These are phyloP conservation scores for Apis dorsata DNA, from an alignment of 1,140 invertebrate genomes.

Conservation along the genomic window DNA sequence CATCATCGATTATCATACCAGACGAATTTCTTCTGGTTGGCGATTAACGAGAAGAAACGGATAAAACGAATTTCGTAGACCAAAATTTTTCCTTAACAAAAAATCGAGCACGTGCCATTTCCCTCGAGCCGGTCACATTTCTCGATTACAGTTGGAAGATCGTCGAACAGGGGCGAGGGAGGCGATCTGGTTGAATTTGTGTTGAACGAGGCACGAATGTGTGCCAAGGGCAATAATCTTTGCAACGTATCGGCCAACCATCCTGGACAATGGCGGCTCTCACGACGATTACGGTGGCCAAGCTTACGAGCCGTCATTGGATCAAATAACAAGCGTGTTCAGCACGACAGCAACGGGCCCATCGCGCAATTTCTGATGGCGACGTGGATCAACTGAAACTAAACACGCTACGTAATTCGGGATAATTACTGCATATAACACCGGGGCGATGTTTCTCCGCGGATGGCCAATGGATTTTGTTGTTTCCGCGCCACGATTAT, in stretches of 20 bases:
- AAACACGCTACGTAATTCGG: neutral
- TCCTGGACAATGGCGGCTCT: conserved; percentile 29
- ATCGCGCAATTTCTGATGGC: conserved; percentile 16
- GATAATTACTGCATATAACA: neutral
- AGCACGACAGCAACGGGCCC: conserved; percentile 1
- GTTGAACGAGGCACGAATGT: conserved; percentile 1
- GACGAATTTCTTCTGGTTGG: too few species aligned
- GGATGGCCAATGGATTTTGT: neutral
- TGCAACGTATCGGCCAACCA: conserved; percentile 26
- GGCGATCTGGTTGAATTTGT: neutral
- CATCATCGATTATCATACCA: too few species aligned
- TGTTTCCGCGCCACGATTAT: neutral
- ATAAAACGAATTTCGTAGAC: too few species aligned
- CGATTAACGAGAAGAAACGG: too few species aligned
- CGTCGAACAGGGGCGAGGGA: too few species aligned
- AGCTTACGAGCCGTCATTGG: conserved; percentile 14
- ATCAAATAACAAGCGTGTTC: conserved; percentile 37
- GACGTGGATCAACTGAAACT: conserved; percentile 23
- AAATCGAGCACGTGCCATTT: too few species aligned
- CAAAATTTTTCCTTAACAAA: too few species aligned
- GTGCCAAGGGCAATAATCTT: conserved; percentile 43
- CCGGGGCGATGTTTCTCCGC: neutral
- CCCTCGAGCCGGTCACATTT: too few species aligned
- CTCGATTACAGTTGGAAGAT: neutral
- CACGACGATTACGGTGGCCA: conserved; percentile 26